Base-by-base conservation (phyloP, 2,113 vertebrate genomes). In the Cephalopholis sonnerati region DNA sequence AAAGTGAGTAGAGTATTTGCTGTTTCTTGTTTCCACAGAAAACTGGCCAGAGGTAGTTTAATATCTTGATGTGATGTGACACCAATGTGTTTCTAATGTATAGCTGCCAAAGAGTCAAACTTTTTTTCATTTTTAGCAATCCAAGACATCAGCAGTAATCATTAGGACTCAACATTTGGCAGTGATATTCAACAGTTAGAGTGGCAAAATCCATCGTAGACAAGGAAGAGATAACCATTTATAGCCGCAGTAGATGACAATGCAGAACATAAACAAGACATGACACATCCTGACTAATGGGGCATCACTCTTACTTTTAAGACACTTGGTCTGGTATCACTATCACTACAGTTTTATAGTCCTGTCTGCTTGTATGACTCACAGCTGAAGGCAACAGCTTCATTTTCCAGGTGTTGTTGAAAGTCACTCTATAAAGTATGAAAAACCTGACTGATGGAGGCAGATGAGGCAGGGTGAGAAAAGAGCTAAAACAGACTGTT, bases 321-420 rank as follows among this genome's bases (percentile, higher is more conserved):
- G 24, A 27, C 13, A 13, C 17, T 22, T 44, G 12, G 46, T 44
- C 24, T 55, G 54, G 17, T 10, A 24, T 44, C 65, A 25, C n/a
- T 22, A n/a, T 36, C 18, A 8, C 36, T 25, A 1, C 46, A 22
- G 62, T 24, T 46, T 0, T 68, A 48, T 2, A 17, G 44, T 66
- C 5, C 48, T 48, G 79, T 48, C 22, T 55, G 32, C 53, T 11
- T 20, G 17, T 50, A 17, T 57, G 41, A 70, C 68, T 69, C 53
- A 41, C 61, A 44, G 67, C 50, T 66, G 53, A 50, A 54, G 29
- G 75, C 46, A 39, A 20, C 46, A 50, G 25, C 79, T 62, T 77
- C 46, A 41, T 64, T 79, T 29, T 73, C 44, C 32, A 54, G 80
- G 36, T 73, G 61, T 27, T 71, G 46, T 48, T 74, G 22, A 58